phyloP scores from a whole-genome alignment of 2,888 invertebrate genomes.

The Axea sp. region DNA sequence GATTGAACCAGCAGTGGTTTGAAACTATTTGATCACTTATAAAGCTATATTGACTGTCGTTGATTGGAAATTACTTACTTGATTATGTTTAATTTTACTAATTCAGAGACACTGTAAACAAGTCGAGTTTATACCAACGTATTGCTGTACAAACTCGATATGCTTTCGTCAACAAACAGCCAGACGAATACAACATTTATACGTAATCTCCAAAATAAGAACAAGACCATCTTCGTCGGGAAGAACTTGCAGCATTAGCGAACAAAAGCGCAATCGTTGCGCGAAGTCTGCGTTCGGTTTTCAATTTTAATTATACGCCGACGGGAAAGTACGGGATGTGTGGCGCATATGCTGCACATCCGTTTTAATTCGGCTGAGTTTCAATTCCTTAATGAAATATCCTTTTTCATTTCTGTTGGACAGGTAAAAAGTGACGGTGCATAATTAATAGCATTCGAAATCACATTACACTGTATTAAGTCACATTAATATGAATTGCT shows the following conservation, averaged over 20 bases:
- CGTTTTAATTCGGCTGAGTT: not conserved
- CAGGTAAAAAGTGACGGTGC: too few species aligned
- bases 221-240: too few species aligned
- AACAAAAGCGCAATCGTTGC: too few species aligned
- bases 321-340: conserved; percentile 3
- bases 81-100: conserved; percentile 13
- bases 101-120: not conserved
- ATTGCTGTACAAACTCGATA: too few species aligned
- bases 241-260: too few species aligned
- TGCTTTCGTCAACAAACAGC: too few species aligned
- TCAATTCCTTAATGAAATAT: conserved; percentile 8
- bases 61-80: conserved; percentile 6
- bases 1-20: not conserved
- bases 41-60: conserved; percentile 3
- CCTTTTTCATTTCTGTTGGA: too few species aligned
- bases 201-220: too few species aligned
- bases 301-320: conserved; percentile 19
- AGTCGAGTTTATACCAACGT: too few species aligned
- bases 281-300: conserved; percentile 7
- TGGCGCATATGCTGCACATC: not conserved
- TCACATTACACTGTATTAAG: too few species aligned
- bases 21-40: conserved; percentile 14
- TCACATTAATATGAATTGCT: too few species aligned
- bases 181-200: conserved; percentile 1
- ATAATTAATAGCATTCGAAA: not conserved